These are phyloP conservation scores for Latheticus oryzae DNA, from an alignment of 2,888 invertebrate species.

Conservation along the genomic window DNA sequence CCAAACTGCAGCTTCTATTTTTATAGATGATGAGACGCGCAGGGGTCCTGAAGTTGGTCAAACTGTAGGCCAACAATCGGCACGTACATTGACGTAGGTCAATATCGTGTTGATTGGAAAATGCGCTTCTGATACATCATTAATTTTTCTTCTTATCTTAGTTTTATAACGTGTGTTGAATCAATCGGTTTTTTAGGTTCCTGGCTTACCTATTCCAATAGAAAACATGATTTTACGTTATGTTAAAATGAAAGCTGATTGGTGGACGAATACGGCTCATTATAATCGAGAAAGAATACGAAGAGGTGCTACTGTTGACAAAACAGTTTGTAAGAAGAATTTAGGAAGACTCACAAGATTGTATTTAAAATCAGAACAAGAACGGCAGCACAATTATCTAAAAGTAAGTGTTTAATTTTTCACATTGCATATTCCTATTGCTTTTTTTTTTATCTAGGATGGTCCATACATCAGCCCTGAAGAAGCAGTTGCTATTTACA, in stretches of 20 bases:
- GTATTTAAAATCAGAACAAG: conserved; percentile 98
- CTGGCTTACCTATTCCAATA: conserved; percentile 97
- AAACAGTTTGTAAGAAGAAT: conserved; percentile 99
- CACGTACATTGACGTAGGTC: conserved; percentile 33
- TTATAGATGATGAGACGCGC: conserved; percentile 54
- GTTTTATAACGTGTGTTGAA: conserved; percentile 5
- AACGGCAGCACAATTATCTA: conserved; percentile 98
- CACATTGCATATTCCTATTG: background rate
- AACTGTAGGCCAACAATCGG: conserved; percentile 46
- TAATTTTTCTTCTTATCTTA: conserved; percentile 3
- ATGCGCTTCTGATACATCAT: conserved; percentile 30
- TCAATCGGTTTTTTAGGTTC: conserved; percentile 72
- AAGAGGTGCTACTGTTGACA: conserved; percentile 99
- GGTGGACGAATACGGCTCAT: conserved; percentile 99
- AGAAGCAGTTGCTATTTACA: conserved; percentile 99
- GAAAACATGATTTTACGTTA: conserved; percentile 99
- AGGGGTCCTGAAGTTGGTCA: conserved; percentile 52
- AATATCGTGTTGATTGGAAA: conserved; percentile 35
- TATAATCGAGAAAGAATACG: conserved; percentile 99
- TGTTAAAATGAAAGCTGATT: conserved; percentile 99
- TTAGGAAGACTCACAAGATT: conserved; percentile 96
- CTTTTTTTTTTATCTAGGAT: conserved; percentile 72
- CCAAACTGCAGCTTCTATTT: background rate
- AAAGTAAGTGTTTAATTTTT: conserved; percentile 81
- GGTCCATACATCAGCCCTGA: conserved; percentile 99